Conservation (phyloP, 2,797 vertebrate species). For the Melanotaenia pygmaea region DNA sequence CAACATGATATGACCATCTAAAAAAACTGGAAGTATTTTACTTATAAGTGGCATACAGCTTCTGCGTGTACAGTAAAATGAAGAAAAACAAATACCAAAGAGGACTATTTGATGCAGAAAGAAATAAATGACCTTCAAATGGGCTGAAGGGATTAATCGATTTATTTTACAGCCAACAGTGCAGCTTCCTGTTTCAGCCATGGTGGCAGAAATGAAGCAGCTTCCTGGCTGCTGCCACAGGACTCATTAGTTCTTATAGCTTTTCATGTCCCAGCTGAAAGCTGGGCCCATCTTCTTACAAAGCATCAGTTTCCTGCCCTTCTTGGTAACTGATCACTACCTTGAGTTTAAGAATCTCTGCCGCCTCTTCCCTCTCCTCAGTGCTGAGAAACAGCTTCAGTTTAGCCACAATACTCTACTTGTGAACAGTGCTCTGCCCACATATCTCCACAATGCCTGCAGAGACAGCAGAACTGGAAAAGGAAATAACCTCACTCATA, state of each 20-base stretch:
- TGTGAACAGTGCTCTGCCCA: background rate
- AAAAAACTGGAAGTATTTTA: background rate
- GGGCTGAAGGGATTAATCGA: background rate
- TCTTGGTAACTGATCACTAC: background rate
- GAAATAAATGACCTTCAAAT: background rate
- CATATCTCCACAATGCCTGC: background rate
- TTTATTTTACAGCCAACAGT: background rate
- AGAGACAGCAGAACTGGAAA: background rate
- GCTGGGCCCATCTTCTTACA: background rate
- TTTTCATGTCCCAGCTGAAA: background rate
- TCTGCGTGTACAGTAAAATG: background rate
- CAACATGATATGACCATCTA: background rate
- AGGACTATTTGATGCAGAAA: background rate
- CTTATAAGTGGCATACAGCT: background rate
- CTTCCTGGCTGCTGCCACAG: background rate
- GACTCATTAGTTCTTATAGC: background rate
- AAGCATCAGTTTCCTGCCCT: background rate
- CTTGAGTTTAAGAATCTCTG: background rate
- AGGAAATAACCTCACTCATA: background rate
- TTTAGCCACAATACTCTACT: background rate
- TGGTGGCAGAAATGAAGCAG: background rate
- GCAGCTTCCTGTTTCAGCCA: background rate
- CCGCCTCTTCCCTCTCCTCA: background rate
- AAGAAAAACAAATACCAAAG: background rate
- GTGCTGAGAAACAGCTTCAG: background rate